phyloP scores from a whole-genome alignment of 2,888 invertebrate species.

The Eristalis arbustorum region DNA sequence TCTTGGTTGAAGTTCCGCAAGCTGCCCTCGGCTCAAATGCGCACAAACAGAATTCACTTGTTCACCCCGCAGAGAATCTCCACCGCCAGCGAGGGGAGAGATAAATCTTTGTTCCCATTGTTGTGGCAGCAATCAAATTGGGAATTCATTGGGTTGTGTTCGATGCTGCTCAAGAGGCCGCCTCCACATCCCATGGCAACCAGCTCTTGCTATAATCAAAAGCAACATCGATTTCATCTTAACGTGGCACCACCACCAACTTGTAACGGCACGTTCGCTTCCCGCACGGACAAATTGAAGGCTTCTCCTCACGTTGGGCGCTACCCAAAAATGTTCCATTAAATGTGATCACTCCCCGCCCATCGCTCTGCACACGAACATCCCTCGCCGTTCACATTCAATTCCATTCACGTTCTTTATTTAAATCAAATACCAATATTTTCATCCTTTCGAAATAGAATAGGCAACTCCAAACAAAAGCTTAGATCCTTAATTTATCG shows the following conservation, averaged over 20 bases:
- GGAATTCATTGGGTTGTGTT: background rate
- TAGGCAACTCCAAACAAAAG: constrained; percentile 22
- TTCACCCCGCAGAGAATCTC: background rate
- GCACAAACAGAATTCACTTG: background rate
- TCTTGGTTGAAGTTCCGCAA: background rate
- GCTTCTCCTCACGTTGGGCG: background rate
- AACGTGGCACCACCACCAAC: background rate
- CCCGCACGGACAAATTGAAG: background rate
- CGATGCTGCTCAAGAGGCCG: background rate
- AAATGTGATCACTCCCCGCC: background rate
- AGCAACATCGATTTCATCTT: constrained; percentile 12
- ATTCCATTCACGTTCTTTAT: constrained; percentile 10
- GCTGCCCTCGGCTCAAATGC: background rate
- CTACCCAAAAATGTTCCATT: constrained; percentile 5
- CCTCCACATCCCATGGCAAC: background rate
- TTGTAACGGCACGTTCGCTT: background rate
- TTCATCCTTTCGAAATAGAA: constrained; percentile 12
- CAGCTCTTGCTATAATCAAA: background rate
- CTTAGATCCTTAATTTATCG: constrained; percentile 23
- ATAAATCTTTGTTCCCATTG: background rate
- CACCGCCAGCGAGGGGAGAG: background rate
- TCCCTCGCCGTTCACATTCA: background rate
- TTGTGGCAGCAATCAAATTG: background rate
- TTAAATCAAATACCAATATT: constrained; percentile 39
- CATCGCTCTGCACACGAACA: too few relatives aligned